phyloP scores from a whole-genome alignment of 2,888 invertebrate species.

The Thecophora atra region DNA sequence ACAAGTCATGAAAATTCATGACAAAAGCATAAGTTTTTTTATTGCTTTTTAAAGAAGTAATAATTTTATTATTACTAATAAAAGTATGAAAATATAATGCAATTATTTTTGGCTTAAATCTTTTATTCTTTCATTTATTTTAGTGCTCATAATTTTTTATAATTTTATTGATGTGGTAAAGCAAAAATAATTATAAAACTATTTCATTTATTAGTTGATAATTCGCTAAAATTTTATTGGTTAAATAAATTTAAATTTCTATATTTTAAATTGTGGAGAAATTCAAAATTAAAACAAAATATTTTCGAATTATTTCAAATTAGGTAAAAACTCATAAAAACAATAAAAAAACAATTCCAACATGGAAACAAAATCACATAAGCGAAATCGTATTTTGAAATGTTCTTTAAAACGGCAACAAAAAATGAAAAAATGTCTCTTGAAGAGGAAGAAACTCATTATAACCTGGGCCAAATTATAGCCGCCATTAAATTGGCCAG shows the following conservation, averaged over 20 bases:
- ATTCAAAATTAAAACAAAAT: neutral
- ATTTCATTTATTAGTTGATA: too few species aligned
- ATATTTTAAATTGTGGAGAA: too few species aligned
- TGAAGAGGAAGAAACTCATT: constrained; percentile 34
- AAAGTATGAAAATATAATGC: too few species aligned
- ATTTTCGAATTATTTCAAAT: neutral
- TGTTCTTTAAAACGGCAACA: neutral
- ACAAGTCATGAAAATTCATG: too few species aligned
- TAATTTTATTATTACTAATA: too few species aligned
- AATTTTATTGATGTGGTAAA: too few species aligned
- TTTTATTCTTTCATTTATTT: neutral
- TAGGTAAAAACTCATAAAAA: neutral
- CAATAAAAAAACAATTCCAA: neutral
- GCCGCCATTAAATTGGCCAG: constrained; percentile 15
- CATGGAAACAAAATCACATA: neutral
- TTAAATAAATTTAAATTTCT: too few species aligned
- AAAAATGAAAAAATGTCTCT: constrained; percentile 30
- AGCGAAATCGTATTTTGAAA: neutral
- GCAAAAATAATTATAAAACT: too few species aligned
- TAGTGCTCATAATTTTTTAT: too few species aligned
- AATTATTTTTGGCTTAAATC: neutral
- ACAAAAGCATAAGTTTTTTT: too few species aligned
- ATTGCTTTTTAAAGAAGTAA: too few species aligned
- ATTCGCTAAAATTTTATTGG: too few species aligned
- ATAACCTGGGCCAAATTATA: constrained; percentile 26